Evolutionary conservation across 2,888 invertebrate species (phyloP), one percentile per base, ranked within the genome.

Genomic region (Norana najaformis): DNA sequence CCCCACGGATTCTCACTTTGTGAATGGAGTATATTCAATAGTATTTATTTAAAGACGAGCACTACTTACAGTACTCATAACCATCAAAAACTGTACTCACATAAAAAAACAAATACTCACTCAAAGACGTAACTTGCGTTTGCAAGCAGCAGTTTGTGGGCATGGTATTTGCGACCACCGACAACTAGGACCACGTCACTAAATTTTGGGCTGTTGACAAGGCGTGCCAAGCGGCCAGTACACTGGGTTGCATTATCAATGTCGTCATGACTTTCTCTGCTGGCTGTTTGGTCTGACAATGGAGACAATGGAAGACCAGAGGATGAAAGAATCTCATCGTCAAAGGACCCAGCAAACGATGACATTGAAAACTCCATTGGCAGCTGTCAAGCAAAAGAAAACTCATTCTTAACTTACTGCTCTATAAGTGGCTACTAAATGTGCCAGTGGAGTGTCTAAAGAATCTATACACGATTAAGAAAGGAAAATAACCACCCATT

Each of bases 41-140:
- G 16, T 30, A 69, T n/a, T n/a, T 69, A 69, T 69, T 69, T n/a
- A 69, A n/a, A 69, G 69, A n/a, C n/a, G 11, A n/a, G 11, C 69
- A n/a, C 11, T n/a, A 69, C 30, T 69, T 69, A 8, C 69, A n/a
- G n/a, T n/a, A 69, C 30, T 69, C n/a, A 8, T 3, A 16, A 47
- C 4, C 20, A 47, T 41, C 41, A 41, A 13, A 41, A 41, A 41
- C 16, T 88, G 41, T 69, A 88, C 69, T 91, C 91, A 30, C 89
- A 85, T 5, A 89, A 69, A 8, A 90, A 88, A 36, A 90, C 88
- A 88, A 90, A 69, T 83, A 88, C 85, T 39, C 89, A 88, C 92
- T 95, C 95, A 93, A 95, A 95, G 30, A 95, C 95, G 92, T 95
- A 95, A 91, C 95, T 95, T 88, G 94, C 93, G 83, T 94, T 93